A percentile compares a stretch with the other conserved stretches of the same genome.
These are phyloP conservation scores for Leuctra nigra DNA, from an alignment of 2,888 invertebrate species.

Conservation along the genomic window DNA sequence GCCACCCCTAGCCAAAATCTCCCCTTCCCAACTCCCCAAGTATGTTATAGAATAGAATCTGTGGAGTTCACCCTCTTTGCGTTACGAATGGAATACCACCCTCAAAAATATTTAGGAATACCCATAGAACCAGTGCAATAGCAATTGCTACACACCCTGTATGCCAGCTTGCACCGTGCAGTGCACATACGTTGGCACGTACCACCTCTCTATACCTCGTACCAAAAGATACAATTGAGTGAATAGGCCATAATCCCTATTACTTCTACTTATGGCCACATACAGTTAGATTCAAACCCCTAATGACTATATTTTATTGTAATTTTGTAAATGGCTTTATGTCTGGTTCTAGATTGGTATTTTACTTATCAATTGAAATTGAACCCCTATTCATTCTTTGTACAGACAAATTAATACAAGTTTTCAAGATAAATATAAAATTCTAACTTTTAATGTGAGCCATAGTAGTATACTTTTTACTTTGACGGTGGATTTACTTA, in stretches of 20 bases:
- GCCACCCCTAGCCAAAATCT: not conserved
- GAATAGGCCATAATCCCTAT: not conserved
- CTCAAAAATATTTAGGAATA: not conserved
- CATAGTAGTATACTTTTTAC: too few relatives aligned
- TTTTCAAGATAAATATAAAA: too few relatives aligned
- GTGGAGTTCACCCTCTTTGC: not conserved
- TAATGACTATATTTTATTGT: too few relatives aligned
- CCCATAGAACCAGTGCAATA: not conserved
- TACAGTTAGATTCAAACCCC: not conserved
- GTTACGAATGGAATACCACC: not conserved
- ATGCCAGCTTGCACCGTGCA: not conserved
- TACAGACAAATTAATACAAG: not conserved
- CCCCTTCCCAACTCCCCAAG: not conserved
- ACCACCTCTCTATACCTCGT: not conserved
- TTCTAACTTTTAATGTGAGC: too few relatives aligned
- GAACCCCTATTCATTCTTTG: not conserved
- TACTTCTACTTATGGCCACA: not conserved
- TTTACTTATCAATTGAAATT: not conserved
- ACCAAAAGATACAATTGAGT: too few relatives aligned
- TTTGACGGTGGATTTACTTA: too few relatives aligned
- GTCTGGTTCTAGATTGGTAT: too few relatives aligned
- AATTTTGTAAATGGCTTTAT: too few relatives aligned
- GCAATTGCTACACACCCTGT: too few relatives aligned
- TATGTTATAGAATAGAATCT: not conserved
- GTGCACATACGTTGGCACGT: not conserved